Evolutionary conservation across 2,113 vertebrate species (phyloP), one percentile per base, ranked within the genome.

Genomic region (Hemibagrus wyckioides): DNA sequence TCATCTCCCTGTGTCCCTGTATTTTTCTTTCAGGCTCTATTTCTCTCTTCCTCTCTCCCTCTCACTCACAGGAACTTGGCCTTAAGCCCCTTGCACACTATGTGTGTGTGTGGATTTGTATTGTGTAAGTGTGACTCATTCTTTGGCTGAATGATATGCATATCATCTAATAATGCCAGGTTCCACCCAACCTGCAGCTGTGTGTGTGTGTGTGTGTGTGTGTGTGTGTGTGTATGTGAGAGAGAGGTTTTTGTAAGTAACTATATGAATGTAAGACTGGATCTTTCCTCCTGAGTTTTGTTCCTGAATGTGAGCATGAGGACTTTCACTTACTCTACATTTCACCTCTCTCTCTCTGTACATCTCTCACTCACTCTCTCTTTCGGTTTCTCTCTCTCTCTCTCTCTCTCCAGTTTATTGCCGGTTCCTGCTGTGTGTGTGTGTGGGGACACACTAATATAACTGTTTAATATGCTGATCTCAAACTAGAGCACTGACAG

Each of bases 101-200:
- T 44, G 73, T 85, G 73, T 79, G 54, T 61, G 69, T 19, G 28
- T 21, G 19, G 7, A 44, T 44, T 44, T 19, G 75, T 59, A 39
- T 92, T 92, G 89, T 90, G 86, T 57, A 83, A 88, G 76, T 82
- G 88, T 95, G 94, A 95, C 92, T 95, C 95, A 94, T 89, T 83
- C 83, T 92, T 93, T 95, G 94, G 94, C 93, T 92, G 86, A 30
- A 61, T 75, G 50, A 44, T 91, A 90, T 80, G 87, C 71, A 92
- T 90, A 92, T 93, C 92, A 90, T 94, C 91, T 85, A 87, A 19
- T 89, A 86, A 83, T 75, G 81, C 86, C 17, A 44, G 91, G 91
- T 93, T 91, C 92, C 92, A 90, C 92, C 92, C 92, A 92, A 82
- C 89, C 89, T 89, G 90, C 94, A 94, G 93, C 93, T 93, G 93